Base-by-base conservation (phyloP, 2,888 invertebrate species). In the Drosophila eohydei region DNA sequence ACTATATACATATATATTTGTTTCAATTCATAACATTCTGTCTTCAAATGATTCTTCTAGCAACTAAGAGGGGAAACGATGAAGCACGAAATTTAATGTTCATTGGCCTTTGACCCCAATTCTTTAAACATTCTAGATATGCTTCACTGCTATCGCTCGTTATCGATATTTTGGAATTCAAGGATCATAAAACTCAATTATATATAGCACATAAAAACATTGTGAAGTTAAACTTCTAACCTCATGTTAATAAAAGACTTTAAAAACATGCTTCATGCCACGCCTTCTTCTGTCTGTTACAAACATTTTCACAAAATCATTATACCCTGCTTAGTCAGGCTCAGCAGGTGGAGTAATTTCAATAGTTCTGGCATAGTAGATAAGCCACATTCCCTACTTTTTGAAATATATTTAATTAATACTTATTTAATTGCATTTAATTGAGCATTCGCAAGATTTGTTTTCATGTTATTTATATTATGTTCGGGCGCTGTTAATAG, bases 301-400 rank as follows among this genome's bases (percentile, higher is more conserved):
- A 21, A 11, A 21, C 16, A 43, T 11, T 43, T 7, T 43, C 16
- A 11, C 11, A 6, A 44, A 44, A 12, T 0, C 12, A 44, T 3
- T 14, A 44, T 26, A 7, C 26, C 14, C 7, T 2, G 1, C 3
- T 12, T 3, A 4, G 14, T 3, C 26, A 26, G 6, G 3, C n/a
- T 40, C n/a, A 14, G n/a, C n/a, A 1, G 2, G 5, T 14, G 12
- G 0, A 6, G 21, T 41, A n/a, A 32, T 40, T 36, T 46, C 32
- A 34, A 55, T 12, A 30, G 16, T 55, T 8, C 12, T 12, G 26
- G 48, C 48, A 50, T 58, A 64, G 48, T 34, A 16, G 38, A 57
- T 73, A 57, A n/a, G 26, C 61, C 26, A 44, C 32, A 36, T 26
- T 34, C 5, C 32, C 11, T 51, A 41, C 8, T 8, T 21, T 7